Conservation (phyloP, 2,797 vertebrate species). For the Anguilla pacifica region DNA sequence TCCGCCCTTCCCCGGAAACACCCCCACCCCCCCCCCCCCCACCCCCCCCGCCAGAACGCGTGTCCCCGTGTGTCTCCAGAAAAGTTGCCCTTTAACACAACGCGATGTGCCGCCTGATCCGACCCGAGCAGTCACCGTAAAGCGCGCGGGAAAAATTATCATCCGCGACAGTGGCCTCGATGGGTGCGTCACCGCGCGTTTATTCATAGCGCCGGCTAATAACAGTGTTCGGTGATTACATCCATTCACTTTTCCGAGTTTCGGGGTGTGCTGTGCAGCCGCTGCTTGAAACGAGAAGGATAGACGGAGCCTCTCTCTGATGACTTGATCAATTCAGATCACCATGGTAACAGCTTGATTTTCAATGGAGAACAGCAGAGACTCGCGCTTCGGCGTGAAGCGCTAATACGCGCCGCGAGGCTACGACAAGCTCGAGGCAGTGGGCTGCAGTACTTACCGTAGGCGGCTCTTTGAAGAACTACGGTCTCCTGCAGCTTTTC, state of each 20-base stretch:
- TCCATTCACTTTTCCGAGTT: conserved; percentile 7
- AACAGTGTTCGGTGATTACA: not conserved
- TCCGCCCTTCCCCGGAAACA: not conserved
- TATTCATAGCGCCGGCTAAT: not conserved
- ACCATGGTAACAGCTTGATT: conserved; percentile 21
- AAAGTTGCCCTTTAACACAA: not conserved
- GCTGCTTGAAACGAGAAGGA: not conserved
- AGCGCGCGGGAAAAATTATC: not conserved
- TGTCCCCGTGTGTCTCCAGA: not conserved
- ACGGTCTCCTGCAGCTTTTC: not conserved
- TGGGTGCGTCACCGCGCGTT: not conserved
- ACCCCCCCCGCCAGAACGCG: not conserved
- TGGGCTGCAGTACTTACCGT: not conserved
- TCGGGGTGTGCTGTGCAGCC: not conserved
- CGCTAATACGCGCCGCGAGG: not conserved
- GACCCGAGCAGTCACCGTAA: not conserved
- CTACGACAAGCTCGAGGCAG: not conserved
- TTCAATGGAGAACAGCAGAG: conserved; percentile 7
- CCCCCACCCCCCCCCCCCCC: not conserved
- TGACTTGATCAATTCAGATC: conserved; percentile 22
- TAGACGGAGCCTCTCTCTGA: not conserved
- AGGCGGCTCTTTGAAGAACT: not conserved
- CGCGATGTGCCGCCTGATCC: not conserved
- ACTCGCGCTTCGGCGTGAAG: not conserved
- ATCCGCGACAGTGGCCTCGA: not conserved